Base-by-base conservation (phyloP, 2,797 vertebrate species). In the Eutrigla gurnardus region DNA sequence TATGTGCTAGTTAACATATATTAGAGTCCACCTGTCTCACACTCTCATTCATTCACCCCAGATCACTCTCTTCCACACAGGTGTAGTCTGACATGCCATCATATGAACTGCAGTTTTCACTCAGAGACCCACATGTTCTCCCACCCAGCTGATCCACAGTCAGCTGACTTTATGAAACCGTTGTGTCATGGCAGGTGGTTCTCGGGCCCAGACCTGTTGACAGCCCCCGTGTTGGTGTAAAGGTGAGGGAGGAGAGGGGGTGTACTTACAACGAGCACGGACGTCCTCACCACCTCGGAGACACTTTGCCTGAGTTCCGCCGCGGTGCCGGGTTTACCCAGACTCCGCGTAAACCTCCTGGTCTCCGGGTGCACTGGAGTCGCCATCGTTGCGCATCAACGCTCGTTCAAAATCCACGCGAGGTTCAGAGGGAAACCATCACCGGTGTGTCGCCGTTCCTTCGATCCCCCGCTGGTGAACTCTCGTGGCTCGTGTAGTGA, bases 281-380 rank as follows among this genome's bases (percentile, higher is more conserved):
- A 99, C 72, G 96, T 95, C 88, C 97, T 94, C 83, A 99, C 97
- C 83, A 96, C 97, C 93, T 99, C 97, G 0, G 97, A 99, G 57
- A 98, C 97, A 83, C 97, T 99, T 90, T 98, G 97, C 93, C 97
- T 91, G 88, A 99, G 95, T 84, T 97, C 97, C 5, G 97, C 97
- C 70, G 96, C 97, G 10, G 97, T 98, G 83, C 97, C 97, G 4
- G 97, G 97, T 91, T 98, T 98, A 66, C 97, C 96, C 75, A 99
- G 92, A 80, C 95, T 96, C 79, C 96, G 93, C 65, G 97, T 99
- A 92, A 99, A 99, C 89, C 94, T 97, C 92, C 97, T 95, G 82
- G 96, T 97, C 94, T 97, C 96, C 78, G 94, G 93, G 10, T 93
- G 94, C 61, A 54, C 70, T 55, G 93, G 88, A 43, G 92, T 90